Evolutionary conservation across 2,113 vertebrate species (phyloP).

Genomic region (Hyperoodon ampullatus): DNA sequence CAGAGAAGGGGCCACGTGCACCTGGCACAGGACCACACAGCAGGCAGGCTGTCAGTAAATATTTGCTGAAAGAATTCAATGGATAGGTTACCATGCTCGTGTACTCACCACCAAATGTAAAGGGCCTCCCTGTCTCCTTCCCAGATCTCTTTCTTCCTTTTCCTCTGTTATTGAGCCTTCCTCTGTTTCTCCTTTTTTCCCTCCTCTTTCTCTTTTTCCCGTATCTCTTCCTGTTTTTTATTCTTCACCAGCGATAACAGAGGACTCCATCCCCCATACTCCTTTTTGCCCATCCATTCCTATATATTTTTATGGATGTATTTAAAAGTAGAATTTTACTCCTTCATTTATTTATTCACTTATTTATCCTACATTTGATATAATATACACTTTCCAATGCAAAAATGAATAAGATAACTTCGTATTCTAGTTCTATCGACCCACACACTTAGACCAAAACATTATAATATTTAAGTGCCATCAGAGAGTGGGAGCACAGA

Average conservation of each 20-base stretch:
- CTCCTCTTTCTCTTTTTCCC: not conserved
- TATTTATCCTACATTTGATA: not conserved
- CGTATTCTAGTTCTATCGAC: not conserved
- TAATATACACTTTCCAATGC: not conserved
- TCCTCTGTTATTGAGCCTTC: not conserved
- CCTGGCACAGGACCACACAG: not conserved
- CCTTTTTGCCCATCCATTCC: not conserved
- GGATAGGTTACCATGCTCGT: not conserved
- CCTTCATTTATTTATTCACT: not conserved
- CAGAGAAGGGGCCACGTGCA: not conserved
- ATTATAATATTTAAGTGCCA: not conserved
- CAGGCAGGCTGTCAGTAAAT: not conserved
- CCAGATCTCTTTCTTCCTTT: not conserved
- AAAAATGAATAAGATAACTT: not conserved
- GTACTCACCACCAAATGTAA: not conserved
- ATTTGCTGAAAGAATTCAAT: not conserved
- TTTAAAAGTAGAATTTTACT: constrained; percentile 43
- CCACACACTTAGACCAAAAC: not conserved
- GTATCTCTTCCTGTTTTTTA: not conserved
- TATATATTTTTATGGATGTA: not conserved
- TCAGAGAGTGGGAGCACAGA: not conserved
- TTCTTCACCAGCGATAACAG: not conserved
- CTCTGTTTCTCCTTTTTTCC: not conserved
- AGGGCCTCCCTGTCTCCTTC: not conserved
- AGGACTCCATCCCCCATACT: not conserved